Percentiles rank a stretch among this genome's conserved stretches.
Evolutionary conservation across 2,113 vertebrate species (phyloP).

Genomic region (Notarius lentiginosus): DNA sequence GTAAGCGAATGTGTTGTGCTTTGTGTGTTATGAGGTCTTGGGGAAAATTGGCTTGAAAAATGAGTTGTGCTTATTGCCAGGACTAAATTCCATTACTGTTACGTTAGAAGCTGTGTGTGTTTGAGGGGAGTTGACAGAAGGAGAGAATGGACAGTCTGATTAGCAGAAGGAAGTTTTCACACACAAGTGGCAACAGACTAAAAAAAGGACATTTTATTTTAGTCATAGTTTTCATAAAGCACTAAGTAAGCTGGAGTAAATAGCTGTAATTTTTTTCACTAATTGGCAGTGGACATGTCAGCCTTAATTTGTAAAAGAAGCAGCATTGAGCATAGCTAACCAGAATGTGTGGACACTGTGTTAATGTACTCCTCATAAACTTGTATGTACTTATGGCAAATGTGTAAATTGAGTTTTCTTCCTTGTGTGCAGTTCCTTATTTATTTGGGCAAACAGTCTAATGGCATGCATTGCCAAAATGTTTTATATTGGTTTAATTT

Average conservation of each 20-base stretch:
- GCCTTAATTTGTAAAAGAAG: background rate
- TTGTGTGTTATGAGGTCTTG: constrained; percentile 53
- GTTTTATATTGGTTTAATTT: background rate
- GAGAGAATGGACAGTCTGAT: constrained; percentile 51
- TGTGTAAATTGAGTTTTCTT: too few species aligned
- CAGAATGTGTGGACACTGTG: background rate
- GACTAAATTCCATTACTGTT: constrained; percentile 65
- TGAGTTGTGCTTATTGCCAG: constrained; percentile 55
- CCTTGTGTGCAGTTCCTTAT: too few species aligned
- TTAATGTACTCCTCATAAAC: background rate
- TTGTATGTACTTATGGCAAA: background rate
- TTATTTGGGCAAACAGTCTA: background rate
- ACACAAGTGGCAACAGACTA: background rate
- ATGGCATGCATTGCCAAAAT: background rate
- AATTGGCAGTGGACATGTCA: background rate
- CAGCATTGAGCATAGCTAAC: background rate
- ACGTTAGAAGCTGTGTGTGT: constrained; percentile 56
- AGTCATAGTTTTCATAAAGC: background rate
- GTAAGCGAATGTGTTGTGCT: constrained; percentile 55
- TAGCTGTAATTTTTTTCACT: background rate
- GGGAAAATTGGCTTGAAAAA: constrained; percentile 47
- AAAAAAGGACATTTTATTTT: background rate
- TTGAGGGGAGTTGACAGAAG: constrained; percentile 39
- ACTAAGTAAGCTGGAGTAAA: constrained; percentile 4
- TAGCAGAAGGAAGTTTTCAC: constrained; percentile 36